Conservation (phyloP, 2,888 invertebrate genomes). For the Nemotelus nigrinus region DNA sequence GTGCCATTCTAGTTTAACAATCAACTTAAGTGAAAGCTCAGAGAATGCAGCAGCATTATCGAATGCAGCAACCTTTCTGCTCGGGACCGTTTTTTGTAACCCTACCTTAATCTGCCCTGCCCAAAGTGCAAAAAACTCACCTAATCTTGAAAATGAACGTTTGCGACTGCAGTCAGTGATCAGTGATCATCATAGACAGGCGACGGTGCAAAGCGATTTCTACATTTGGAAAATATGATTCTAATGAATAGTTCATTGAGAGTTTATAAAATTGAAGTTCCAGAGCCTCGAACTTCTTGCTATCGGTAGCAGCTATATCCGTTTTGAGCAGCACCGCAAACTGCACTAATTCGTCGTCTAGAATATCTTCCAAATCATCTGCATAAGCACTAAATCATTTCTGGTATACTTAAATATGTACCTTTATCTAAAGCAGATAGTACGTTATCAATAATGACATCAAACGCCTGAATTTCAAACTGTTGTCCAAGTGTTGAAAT, state of each 20-base stretch:
- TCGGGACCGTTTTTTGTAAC: too few relatives aligned
- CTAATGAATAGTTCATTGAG: background rate
- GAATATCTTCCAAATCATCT: background rate
- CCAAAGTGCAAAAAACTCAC: too few relatives aligned
- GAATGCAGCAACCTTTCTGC: too few relatives aligned
- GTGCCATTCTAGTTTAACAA: too few relatives aligned
- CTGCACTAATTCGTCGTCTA: background rate
- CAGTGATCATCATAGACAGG: conserved; percentile 12
- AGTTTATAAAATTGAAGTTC: background rate
- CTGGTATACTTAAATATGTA: background rate
- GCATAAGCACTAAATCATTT: background rate
- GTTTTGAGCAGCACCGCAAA: conserved; percentile 1
- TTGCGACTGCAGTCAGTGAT: background rate
- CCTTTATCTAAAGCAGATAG: background rate
- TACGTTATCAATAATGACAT: conserved; percentile 13
- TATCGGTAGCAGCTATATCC: background rate
- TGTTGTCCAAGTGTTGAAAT: background rate
- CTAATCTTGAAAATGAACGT: background rate
- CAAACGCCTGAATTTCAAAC: conserved; percentile 4
- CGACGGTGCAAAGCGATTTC: background rate
- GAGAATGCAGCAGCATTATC: too few relatives aligned
- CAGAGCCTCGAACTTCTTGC: background rate
- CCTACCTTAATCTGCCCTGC: too few relatives aligned
- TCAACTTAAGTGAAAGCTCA: too few relatives aligned
- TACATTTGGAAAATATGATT: conserved; percentile 28